Evolutionary conservation across 2,797 vertebrate species (phyloP), one percentile per base, ranked within the genome.

Genomic region (Macrochelys suwanniensis): DNA sequence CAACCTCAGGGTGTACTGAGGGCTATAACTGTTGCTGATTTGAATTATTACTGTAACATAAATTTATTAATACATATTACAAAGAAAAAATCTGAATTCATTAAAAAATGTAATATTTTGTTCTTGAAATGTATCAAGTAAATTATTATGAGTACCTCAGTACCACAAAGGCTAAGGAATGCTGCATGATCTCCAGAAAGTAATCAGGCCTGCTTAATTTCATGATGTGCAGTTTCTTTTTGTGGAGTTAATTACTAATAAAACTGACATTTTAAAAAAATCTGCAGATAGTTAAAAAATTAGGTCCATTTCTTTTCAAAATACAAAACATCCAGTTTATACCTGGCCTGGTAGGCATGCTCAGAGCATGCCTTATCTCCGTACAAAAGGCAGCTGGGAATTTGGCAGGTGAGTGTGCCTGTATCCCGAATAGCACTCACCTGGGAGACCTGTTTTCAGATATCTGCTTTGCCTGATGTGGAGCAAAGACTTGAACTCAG

Each of bases 191-290:
- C 76, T 79, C 74, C 85, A 88, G 78, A 92, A 95, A 83, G 80
- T 89, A 53, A 94, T 95, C 76, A 91, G 42, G 28, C 6, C n/a
- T 57, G 93, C 93, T 91, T 88, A 88, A 93, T 45, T 76, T 91
- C 71, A 80, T 1, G 2, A 45, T 3, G 2, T 76, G 56, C 17
- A 1, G 16, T 13, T 25, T 12, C 31, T 80, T 61, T 88, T 68
- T 16, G 1, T 3, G 6, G 57, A 88, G 90, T 92, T 88, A 89
- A 91, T 19, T 7, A 80, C 25, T 89, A 84, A 59, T 7, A 85
- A 84, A 94, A 49, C 15, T 26, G 21, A 50, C 51, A 50, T 51
- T 49, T 31, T 10, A 78, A 78, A 77, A n/a, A 33, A 80, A n/a
- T 25, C 42, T 74, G 23, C 42, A 76, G 26, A 47, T 76, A 74